Evolutionary conservation across 2,888 invertebrate genomes (phyloP).

Genomic region (Drosophila subsilvestris): DNA sequence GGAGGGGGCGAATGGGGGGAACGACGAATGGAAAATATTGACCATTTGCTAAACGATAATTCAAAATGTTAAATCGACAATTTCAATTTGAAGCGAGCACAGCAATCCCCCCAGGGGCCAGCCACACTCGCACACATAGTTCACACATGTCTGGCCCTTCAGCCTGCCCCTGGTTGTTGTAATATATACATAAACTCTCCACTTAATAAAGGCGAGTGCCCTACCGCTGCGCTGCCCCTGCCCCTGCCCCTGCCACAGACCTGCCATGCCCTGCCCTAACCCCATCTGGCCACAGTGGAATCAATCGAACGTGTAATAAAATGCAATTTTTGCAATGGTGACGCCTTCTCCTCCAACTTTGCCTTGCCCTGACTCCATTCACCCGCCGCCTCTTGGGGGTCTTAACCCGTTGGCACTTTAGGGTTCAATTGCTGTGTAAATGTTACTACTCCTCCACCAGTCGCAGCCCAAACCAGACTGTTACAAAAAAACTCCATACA

Average conservation of each 20-base stretch:
- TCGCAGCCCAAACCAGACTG: conserved; percentile 31
- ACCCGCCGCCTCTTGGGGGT: conserved; percentile 28
- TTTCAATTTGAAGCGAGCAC: conserved; percentile 69
- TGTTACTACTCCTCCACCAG: conserved; percentile 36
- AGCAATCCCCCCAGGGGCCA: conserved; percentile 30
- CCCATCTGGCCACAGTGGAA: conserved; percentile 50
- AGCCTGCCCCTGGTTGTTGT: conserved; percentile 21
- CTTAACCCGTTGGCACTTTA: conserved; percentile 66
- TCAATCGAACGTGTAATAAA: conserved; percentile 79
- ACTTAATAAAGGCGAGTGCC: conserved; percentile 68
- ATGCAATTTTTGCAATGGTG: conserved; percentile 67
- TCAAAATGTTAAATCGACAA: conserved; percentile 79
- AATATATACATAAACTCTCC: conserved; percentile 71
- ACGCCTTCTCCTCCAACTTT: conserved; percentile 26
- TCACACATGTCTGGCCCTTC: conserved; percentile 26
- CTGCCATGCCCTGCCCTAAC: not conserved
- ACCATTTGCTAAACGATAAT: conserved; percentile 79
- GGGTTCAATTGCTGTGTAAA: conserved; percentile 75
- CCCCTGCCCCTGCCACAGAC: conserved; percentile 8
- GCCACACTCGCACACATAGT: conserved; percentile 7
- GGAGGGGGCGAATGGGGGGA: conserved; percentile 8
- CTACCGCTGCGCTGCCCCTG: conserved; percentile 27
- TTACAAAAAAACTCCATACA: conserved; percentile 53
- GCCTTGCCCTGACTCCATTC: conserved; percentile 54
- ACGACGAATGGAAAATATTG: conserved; percentile 60